Evolutionary conservation across 1,140 invertebrate genomes (phyloP), one percentile per base, ranked within the genome.

Genomic region (Cydia fagiglandana): DNA sequence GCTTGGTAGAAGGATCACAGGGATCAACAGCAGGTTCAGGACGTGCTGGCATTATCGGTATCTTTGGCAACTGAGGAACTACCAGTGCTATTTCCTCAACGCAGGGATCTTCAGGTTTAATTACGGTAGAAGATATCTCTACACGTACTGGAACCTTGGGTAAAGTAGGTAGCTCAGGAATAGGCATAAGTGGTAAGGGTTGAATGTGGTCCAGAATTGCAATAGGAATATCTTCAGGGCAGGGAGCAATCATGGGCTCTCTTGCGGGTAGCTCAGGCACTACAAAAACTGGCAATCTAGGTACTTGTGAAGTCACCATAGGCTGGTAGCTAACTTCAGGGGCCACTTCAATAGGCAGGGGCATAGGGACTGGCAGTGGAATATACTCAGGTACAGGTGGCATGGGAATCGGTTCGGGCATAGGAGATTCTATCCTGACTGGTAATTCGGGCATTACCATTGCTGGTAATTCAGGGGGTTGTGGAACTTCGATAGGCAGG

Each of bases 241-340:
- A 61, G 3, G 56, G 56, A 7, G 56, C 9, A 24, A 61, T 24
- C 10, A 61, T 24, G n/a, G 50, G 50, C 0, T 61, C 56, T 61
- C n/a, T 61, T 61, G 56, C 15, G 56, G 20, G 56, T 10, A 61
- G 56, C 56, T 61, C 56, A 20, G 56, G 56, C 17, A 61, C n/a
- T 0, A 61, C 56, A 2, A 24, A 61, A 9, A 7, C 10, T 61
- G 56, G 53, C 17, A 56, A 56, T 56, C 20, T 17, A 17, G 53
- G 20, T 2, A 7, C 56, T 61, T 61, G 17, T 24, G 56, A 20
- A 24, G 7, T 24, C 2, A 12, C 56, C 10, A 24, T 12, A 5
- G 56, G 56, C 9, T 61, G 17, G 56, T 61, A 24, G 20, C 6
- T 10, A 10, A 61, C 20, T 61, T 61, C 56, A 24, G 56, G 20